Conservation (phyloP, 2,888 invertebrate species). For the Hirudinaria manillensis region DNA sequence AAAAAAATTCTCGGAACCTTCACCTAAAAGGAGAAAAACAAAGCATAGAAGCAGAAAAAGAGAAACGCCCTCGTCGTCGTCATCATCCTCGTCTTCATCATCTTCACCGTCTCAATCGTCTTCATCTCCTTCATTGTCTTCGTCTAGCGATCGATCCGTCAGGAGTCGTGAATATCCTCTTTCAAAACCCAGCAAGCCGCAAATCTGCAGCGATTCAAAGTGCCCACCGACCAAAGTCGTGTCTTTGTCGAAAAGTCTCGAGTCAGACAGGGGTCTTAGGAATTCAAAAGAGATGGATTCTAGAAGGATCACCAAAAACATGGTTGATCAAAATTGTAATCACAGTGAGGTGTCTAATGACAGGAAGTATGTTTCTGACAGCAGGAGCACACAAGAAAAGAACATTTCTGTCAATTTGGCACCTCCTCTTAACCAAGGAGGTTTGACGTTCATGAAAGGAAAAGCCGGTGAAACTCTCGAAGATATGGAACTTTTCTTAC, state of each 20-base stretch:
- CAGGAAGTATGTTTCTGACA: too few relatives aligned
- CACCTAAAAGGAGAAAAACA: neutral
- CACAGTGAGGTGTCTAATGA: too few relatives aligned
- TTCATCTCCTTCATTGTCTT: neutral
- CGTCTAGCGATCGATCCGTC: neutral
- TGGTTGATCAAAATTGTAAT: too few relatives aligned
- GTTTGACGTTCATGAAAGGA: too few relatives aligned
- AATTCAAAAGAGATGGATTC: neutral
- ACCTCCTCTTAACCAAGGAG: too few relatives aligned
- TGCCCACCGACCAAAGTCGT: neutral
- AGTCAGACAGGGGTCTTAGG: neutral
- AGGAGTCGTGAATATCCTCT: neutral
- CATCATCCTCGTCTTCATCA: conserved; percentile 11
- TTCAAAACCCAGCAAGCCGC: neutral
- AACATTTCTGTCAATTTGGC: too few relatives aligned
- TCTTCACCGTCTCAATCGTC: conserved; percentile 8
- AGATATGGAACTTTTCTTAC: conserved; percentile 22
- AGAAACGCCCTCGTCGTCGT: neutral
- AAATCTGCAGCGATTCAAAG: neutral
- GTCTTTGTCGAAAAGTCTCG: neutral
- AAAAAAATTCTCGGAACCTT: neutral
- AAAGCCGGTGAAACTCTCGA: conserved; percentile 7
- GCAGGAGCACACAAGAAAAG: too few relatives aligned
- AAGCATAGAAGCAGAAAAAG: neutral
- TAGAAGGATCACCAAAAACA: too few relatives aligned